Percentiles rank a stretch among this genome's conserved stretches.
Conservation (phyloP, 2,888 invertebrate genomes). For the Ectropis crepuscularia region DNA sequence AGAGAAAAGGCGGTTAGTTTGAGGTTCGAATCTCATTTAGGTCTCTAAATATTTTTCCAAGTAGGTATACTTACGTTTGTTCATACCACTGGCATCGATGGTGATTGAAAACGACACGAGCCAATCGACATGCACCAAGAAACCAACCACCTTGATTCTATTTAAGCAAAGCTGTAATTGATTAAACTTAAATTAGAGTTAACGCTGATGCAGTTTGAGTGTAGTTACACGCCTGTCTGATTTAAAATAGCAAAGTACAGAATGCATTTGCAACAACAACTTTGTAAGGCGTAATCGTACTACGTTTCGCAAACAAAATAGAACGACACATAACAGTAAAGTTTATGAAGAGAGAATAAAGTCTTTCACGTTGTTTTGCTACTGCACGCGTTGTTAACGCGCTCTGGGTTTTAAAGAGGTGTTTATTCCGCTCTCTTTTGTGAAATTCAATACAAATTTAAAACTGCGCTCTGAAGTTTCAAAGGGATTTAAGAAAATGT, state of each 20-base stretch:
- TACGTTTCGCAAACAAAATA: constrained; percentile 11
- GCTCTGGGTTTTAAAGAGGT: constrained; percentile 46
- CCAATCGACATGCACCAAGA: too few species aligned
- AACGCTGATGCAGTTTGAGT: not conserved
- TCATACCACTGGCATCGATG: too few species aligned
- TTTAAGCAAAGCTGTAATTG: not conserved
- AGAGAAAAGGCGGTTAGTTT: too few species aligned
- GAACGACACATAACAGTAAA: constrained; percentile 25
- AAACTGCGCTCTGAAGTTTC: not conserved
- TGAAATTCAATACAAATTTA: constrained; percentile 26
- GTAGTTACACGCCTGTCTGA: constrained; percentile 7
- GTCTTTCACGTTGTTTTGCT: constrained; percentile 38
- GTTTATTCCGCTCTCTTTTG: constrained; percentile 51
- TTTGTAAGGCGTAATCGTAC: constrained; percentile 42
- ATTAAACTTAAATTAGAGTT: not conserved
- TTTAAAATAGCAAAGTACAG: constrained; percentile 41
- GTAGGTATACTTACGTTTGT: too few species aligned
- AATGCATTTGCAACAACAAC: constrained; percentile 34
- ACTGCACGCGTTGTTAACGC: constrained; percentile 45
- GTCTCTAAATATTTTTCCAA: too few species aligned
- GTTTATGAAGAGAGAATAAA: constrained; percentile 33
- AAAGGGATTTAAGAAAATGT: not conserved
- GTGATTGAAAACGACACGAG: too few species aligned
- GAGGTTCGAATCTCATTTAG: too few species aligned
- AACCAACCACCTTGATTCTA: not conserved